A percentile compares a stretch with the other conserved stretches of the same genome.
Evolutionary conservation across 2,888 invertebrate species (phyloP).

Genomic region (Polydesmus complanatus): DNA sequence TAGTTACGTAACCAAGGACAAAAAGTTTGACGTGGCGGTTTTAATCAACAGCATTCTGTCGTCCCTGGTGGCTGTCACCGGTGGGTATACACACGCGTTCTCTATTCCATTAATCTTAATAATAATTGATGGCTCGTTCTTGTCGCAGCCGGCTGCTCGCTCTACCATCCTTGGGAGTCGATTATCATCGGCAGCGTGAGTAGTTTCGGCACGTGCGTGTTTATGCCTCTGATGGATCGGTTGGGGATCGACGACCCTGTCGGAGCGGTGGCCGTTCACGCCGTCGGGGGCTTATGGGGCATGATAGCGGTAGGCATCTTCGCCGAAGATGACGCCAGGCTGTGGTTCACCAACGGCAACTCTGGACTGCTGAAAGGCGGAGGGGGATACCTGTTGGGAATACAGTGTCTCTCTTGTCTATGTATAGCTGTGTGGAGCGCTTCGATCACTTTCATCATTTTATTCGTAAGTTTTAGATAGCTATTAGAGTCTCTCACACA

Average conservation of each 20-base stretch:
- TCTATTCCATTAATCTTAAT: background rate
- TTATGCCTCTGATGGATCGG: conserved; percentile 61
- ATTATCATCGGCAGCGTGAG: conserved; percentile 68
- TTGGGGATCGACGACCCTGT: conserved; percentile 78
- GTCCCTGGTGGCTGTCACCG: conserved; percentile 71
- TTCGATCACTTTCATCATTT: conserved; percentile 50
- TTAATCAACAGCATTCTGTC: conserved; percentile 79
- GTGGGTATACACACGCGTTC: conserved; percentile 30
- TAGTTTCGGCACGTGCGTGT: conserved; percentile 51
- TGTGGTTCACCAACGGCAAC: conserved; percentile 53
- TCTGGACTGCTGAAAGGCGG: conserved; percentile 47
- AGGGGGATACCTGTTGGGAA: conserved; percentile 71
- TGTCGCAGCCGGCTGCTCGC: conserved; percentile 29
- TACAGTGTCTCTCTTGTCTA: conserved; percentile 58
- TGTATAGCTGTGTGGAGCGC: conserved; percentile 63
- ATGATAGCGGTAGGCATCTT: conserved; percentile 77
- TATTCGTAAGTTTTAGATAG: conserved; percentile 44
- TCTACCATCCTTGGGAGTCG: conserved; percentile 76
- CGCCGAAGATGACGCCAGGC: conserved; percentile 60
- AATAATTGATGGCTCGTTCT: background rate
- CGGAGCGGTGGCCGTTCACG: conserved; percentile 79
- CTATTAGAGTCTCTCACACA: too few relatives aligned
- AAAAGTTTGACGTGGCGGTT: conserved; percentile 57
- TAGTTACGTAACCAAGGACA: conserved; percentile 11
- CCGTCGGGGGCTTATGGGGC: conserved; percentile 46